Evolutionary conservation across 2,888 invertebrate genomes (phyloP).

Genomic region (Clostera curtula): DNA sequence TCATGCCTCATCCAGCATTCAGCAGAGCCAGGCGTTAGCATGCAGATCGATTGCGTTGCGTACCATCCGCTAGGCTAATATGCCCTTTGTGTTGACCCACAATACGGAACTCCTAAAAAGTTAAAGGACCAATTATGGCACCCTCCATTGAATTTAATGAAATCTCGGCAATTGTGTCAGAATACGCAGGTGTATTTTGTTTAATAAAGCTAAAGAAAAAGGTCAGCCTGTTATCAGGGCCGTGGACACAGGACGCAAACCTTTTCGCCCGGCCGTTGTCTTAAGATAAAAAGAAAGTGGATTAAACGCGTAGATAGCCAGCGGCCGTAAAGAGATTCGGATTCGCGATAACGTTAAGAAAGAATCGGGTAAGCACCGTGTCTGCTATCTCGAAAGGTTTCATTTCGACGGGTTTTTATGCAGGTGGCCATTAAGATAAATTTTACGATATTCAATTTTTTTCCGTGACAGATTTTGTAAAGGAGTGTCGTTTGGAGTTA

Average conservation of each 20-base stretch:
- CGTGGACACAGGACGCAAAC: constrained; percentile 51
- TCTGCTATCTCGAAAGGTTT: constrained; percentile 32
- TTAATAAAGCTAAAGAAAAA: constrained; percentile 51
- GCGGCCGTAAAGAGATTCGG: constrained; percentile 25
- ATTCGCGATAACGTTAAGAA: constrained; percentile 23
- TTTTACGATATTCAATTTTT: constrained; percentile 24
- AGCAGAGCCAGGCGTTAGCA: no score
- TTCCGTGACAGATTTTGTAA: constrained; percentile 17
- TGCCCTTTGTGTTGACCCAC: background rate
- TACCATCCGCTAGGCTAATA: no score
- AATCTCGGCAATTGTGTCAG: constrained; percentile 40
- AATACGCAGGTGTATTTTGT: constrained; percentile 58
- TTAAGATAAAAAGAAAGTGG: constrained; percentile 64
- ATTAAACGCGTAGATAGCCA: constrained; percentile 66
- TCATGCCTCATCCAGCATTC: no score
- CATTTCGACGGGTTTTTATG: constrained; percentile 31
- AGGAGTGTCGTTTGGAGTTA: no score
- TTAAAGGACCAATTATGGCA: constrained; percentile 39
- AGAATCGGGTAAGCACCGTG: constrained; percentile 21
- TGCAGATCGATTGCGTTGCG: no score
- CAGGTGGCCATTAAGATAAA: constrained; percentile 35
- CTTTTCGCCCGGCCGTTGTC: constrained; percentile 48
- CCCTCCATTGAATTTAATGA: constrained; percentile 51
- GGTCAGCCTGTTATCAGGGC: constrained; percentile 48
- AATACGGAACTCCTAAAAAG: background rate